These are phyloP conservation scores for Cactoblastis cactorum DNA, from an alignment of 2,888 invertebrate genomes.

Conservation along the genomic window DNA sequence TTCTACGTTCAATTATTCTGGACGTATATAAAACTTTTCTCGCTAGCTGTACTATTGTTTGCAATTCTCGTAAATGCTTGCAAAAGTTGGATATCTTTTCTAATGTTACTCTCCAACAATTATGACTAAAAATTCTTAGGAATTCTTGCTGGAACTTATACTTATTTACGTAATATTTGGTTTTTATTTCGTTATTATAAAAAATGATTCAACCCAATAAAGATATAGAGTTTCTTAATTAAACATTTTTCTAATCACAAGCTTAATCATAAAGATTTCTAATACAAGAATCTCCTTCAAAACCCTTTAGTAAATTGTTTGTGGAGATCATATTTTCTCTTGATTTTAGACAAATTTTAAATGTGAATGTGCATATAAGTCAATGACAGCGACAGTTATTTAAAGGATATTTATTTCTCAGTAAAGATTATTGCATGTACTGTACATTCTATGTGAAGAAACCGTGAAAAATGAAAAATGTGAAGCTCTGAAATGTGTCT, in stretches of 20 bases:
- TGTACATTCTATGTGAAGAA: not conserved
- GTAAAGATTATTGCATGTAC: too few species aligned
- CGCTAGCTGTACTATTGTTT: constrained; percentile 15
- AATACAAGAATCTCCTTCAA: too few species aligned
- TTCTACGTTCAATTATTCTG: constrained; percentile 30
- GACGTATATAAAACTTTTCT: constrained; percentile 24
- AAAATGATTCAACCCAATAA: too few species aligned
- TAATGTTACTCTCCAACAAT: constrained; percentile 11
- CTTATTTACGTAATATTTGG: not conserved
- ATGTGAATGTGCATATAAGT: too few species aligned
- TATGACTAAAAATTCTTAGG: constrained; percentile 1
- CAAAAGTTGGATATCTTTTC: constrained; percentile 11
- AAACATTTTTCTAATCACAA: too few species aligned
- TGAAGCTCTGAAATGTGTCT: constrained; percentile 7
- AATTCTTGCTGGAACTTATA: not conserved
- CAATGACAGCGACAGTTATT: too few species aligned
- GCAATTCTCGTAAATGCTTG: constrained; percentile 3
- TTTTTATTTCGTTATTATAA: not conserved
- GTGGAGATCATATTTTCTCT: too few species aligned
- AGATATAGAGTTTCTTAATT: too few species aligned
- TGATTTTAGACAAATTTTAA: too few species aligned
- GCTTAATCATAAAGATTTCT: too few species aligned
- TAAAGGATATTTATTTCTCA: too few species aligned
- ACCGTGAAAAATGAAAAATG: constrained; percentile 3
- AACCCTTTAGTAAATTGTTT: too few species aligned